Base-by-base conservation (phyloP, 2,797 vertebrate species). In the Sebastes iracundus region DNA sequence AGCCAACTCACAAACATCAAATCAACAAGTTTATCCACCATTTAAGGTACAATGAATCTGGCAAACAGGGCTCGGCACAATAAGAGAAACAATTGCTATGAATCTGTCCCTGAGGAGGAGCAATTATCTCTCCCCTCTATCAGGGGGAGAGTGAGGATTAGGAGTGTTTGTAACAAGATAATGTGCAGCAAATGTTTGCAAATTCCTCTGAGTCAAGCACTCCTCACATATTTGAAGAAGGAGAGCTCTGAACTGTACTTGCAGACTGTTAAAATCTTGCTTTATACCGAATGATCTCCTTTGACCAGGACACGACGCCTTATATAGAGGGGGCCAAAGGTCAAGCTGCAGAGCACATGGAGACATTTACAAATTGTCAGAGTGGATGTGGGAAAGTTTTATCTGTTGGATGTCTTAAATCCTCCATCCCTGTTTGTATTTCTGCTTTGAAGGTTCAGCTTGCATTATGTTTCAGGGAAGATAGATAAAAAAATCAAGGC, bases 111-210 rank as follows among this genome's bases (percentile, higher is more conserved):
- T 2, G 61, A 68, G 82, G 80, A 69, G 70, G 62, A 77, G 77
- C 87, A 92, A 90, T 92, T 90, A 85, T 82, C 72, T 79, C 68
- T 38, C 75, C 71, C 63, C 69, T 75, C 49, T 87, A 88, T 79
- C 85, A 78, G 75, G 64, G 56, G 64, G 80, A 86, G 75, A 77
- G 87, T 61, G 72, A 78, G 88, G 89, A 92, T 93, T 90, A 88
- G 80, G 76, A 87, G 64, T 86, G 85, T 90, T 88, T 90, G 89
- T 79, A 87, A 82, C 49, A 85, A 92, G 91, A 93, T 90, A 90
- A 94, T 92, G 83, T 82, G 72, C 79, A 87, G 87, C 88, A 91
- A 93, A 93, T 91, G 89, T 90, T 87, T 90, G 78, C 80, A 88
- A 88, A 93, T 92, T 93, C 87, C 80, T 87, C 76, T 18, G 68